Conservation (phyloP, 2,888 invertebrate genomes). For the Clivina fossor region DNA sequence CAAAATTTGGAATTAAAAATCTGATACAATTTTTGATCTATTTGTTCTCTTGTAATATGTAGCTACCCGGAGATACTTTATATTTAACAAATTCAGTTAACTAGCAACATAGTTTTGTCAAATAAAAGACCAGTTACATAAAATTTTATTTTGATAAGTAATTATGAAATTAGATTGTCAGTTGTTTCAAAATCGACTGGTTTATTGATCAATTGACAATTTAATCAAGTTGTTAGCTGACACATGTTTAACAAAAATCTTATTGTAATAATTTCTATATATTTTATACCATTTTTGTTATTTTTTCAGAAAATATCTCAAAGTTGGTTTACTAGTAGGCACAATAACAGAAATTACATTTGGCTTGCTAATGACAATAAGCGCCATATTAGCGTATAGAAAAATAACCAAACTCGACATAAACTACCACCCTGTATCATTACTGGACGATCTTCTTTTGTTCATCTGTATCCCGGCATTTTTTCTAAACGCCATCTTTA, state of each 20-base stretch:
- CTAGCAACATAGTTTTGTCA: too few species aligned
- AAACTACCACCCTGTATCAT: constrained; percentile 64
- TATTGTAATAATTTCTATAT: constrained; percentile 4
- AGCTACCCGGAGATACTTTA: too few species aligned
- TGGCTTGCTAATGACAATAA: constrained; percentile 60
- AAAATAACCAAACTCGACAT: constrained; percentile 68
- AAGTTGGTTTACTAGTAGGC: constrained; percentile 57
- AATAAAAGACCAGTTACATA: too few species aligned
- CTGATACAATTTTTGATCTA: too few species aligned
- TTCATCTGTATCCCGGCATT: constrained; percentile 74
- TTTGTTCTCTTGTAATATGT: too few species aligned
- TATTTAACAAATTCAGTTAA: too few species aligned
- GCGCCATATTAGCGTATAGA: constrained; percentile 62
- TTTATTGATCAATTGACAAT: background rate
- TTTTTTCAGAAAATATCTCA: constrained; percentile 55
- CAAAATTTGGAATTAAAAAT: too few species aligned
- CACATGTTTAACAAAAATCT: background rate
- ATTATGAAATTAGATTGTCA: too few species aligned
- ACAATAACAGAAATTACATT: constrained; percentile 59
- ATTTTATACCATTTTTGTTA: constrained; percentile 16
- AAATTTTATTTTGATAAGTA: too few species aligned
- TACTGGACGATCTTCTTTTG: constrained; percentile 69
- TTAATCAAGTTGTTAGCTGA: too few species aligned
- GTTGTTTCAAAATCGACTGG: too few species aligned
- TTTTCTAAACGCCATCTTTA: constrained; percentile 69